phyloP scores from a whole-genome alignment of 1,140 invertebrate genomes.

The Homalodisca vitripennis region DNA sequence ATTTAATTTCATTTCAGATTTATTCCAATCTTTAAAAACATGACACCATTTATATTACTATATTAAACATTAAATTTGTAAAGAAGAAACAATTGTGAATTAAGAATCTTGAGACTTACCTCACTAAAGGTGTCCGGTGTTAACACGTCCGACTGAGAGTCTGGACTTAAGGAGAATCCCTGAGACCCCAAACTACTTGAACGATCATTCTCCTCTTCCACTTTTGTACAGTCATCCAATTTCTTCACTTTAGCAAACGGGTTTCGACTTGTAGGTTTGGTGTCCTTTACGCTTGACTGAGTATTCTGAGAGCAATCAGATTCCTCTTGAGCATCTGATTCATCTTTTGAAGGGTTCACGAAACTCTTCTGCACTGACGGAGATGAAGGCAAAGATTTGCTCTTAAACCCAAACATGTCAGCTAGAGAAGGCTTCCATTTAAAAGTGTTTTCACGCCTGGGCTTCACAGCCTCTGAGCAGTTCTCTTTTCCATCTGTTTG shows the following conservation, averaged over 20 bases:
- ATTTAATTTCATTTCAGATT: too few relatives aligned
- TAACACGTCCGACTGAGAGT: not conserved
- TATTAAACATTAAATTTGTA: too few relatives aligned
- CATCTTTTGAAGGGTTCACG: not conserved
- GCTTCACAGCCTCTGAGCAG: not conserved
- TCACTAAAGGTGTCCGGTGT: not conserved
- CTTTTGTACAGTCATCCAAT: too few relatives aligned
- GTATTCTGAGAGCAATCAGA: too few relatives aligned
- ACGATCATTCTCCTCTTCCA: too few relatives aligned
- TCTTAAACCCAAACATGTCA: not conserved
- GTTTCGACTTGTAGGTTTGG: not conserved
- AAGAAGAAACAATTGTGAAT: too few relatives aligned
- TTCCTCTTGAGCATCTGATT: not conserved
- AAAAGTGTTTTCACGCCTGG: not conserved
- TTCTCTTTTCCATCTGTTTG: not conserved
- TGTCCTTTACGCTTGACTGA: too few relatives aligned
- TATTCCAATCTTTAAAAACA: too few relatives aligned
- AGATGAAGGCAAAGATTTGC: not conserved
- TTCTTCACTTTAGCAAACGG: not conserved
- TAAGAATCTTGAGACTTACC: not conserved
- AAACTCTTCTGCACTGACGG: not conserved
- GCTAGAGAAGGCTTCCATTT: slow-evolving; percentile 25
- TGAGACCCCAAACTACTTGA: not conserved
- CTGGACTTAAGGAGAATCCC: not conserved
- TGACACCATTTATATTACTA: too few relatives aligned